These are phyloP conservation scores for Chelonus formosanus DNA, from an alignment of 2,888 invertebrate genomes.

Conservation along the genomic window DNA sequence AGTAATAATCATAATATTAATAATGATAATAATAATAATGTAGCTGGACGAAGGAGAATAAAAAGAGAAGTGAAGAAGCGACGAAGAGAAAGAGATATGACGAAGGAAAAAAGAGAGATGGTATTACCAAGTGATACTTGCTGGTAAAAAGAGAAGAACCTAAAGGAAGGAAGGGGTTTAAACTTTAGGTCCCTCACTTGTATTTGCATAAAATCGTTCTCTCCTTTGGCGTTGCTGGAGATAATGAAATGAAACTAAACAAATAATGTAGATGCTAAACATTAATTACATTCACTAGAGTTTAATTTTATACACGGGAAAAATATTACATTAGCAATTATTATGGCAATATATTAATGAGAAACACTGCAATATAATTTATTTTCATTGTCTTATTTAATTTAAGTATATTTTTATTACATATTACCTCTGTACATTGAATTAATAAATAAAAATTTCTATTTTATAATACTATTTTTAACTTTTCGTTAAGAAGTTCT, in stretches of 20 bases:
- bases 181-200: slow-evolving; percentile 50
- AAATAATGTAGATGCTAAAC: slow-evolving; percentile 63
- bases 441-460: too few relatives aligned
- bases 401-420: too few relatives aligned
- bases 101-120: slow-evolving; percentile 14
- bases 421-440: too few relatives aligned
- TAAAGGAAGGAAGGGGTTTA: slow-evolving; percentile 30
- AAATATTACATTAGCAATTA: background rate
- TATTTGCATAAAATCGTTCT: slow-evolving; percentile 62
- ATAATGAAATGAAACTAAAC: slow-evolving; percentile 64
- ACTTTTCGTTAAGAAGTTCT: too few relatives aligned
- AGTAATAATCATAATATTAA: slow-evolving; percentile 40
- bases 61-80: slow-evolving; percentile 3
- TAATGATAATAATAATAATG: slow-evolving; percentile 21
- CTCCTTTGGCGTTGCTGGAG: slow-evolving; percentile 46
- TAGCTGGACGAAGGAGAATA: background rate
- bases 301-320: background rate
- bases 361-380: background rate
- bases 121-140: slow-evolving; percentile 15
- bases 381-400: background rate
- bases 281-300: slow-evolving; percentile 57
- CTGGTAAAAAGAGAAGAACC: slow-evolving; percentile 27
- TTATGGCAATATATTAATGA: slow-evolving; percentile 5
- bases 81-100: slow-evolving; percentile 5
- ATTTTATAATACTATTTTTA: too few relatives aligned